A percentile compares a stretch with the other conserved stretches of the same genome.
These are phyloP conservation scores for Zenarchopterus dispar DNA, from an alignment of 2,797 vertebrate species.

Conservation along the genomic window DNA sequence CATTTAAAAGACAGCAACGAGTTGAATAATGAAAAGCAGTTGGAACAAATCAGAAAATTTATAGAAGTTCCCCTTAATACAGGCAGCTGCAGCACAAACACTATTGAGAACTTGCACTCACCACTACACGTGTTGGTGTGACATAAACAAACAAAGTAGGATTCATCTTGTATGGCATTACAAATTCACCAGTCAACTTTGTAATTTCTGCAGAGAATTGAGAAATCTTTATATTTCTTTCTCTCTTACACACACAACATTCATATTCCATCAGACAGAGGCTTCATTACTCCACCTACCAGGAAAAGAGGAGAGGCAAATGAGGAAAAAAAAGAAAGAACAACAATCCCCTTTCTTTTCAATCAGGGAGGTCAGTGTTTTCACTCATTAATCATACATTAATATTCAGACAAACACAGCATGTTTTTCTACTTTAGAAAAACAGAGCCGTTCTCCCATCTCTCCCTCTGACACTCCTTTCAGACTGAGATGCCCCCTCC, in stretches of 20 bases:
- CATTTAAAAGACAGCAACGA: slow-evolving; percentile 71
- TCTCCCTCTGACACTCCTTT: slow-evolving; percentile 40
- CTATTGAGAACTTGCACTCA: slow-evolving; percentile 16
- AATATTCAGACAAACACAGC: slow-evolving; percentile 78
- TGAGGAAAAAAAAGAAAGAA: slow-evolving; percentile 47
- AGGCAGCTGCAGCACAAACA: slow-evolving; percentile 34
- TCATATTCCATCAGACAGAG: too few relatives aligned
- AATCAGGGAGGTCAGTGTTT: slow-evolving; percentile 74
- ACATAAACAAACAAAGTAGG: slow-evolving; percentile 38
- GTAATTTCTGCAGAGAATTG: not conserved
- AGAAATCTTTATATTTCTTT: too few relatives aligned
- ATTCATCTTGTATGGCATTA: slow-evolving; percentile 6
- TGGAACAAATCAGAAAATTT: slow-evolving; percentile 66
- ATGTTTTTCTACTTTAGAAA: slow-evolving; percentile 76
- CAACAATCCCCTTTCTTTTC: slow-evolving; percentile 70
- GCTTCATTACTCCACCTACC: not conserved
- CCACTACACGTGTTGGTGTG: slow-evolving; percentile 41
- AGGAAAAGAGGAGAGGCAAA: slow-evolving; percentile 30
- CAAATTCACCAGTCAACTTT: slow-evolving; percentile 8
- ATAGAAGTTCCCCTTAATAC: slow-evolving; percentile 52
- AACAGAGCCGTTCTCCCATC: slow-evolving; percentile 57
- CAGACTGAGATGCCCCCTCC: slow-evolving; percentile 21
- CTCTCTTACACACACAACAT: too few relatives aligned
- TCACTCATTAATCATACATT: slow-evolving; percentile 82
- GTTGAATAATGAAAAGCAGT: slow-evolving; percentile 68